Conservation (phyloP, 1,140 invertebrate species). For the Portunus trituberculatus region DNA sequence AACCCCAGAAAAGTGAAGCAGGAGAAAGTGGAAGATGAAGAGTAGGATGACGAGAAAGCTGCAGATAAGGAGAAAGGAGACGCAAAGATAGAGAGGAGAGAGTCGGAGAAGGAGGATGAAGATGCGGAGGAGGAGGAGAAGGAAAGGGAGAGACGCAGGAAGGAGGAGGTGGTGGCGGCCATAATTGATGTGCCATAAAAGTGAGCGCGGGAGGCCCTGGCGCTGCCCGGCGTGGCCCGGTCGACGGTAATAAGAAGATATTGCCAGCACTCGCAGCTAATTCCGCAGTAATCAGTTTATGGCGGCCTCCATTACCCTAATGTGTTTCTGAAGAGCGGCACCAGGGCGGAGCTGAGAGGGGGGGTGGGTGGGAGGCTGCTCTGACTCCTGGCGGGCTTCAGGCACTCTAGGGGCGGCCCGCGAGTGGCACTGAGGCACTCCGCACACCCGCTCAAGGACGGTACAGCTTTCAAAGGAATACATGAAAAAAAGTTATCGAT, state of each 20-base stretch:
- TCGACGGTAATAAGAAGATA: constrained; percentile 75
- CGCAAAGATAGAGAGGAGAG: neutral
- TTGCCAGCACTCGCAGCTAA: constrained; percentile 75
- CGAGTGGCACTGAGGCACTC: neutral
- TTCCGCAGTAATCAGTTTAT: constrained; percentile 76
- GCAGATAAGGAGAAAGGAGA: too few species aligned
- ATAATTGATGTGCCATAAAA: constrained; percentile 76
- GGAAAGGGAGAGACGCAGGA: neutral
- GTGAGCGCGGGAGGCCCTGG: constrained; percentile 41
- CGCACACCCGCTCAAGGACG: too few species aligned
- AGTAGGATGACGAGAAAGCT: neutral
- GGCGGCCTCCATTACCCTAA: constrained; percentile 75
- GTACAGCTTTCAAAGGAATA: too few species aligned
- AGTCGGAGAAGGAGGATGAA: neutral
- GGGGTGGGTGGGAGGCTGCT: neutral
- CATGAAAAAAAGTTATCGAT: too few species aligned
- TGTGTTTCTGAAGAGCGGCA: constrained; percentile 75
- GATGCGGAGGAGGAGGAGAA: neutral
- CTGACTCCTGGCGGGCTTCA: neutral
- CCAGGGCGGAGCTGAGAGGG: constrained; percentile 39
- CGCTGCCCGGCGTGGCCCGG: constrained; percentile 58
- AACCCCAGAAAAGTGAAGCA: neutral
- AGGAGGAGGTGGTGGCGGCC: constrained; percentile 65
- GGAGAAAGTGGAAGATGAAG: neutral
- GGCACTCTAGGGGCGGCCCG: neutral